phyloP scores from a whole-genome alignment of 2,888 invertebrate species.

The Criorhina ranunculi region DNA sequence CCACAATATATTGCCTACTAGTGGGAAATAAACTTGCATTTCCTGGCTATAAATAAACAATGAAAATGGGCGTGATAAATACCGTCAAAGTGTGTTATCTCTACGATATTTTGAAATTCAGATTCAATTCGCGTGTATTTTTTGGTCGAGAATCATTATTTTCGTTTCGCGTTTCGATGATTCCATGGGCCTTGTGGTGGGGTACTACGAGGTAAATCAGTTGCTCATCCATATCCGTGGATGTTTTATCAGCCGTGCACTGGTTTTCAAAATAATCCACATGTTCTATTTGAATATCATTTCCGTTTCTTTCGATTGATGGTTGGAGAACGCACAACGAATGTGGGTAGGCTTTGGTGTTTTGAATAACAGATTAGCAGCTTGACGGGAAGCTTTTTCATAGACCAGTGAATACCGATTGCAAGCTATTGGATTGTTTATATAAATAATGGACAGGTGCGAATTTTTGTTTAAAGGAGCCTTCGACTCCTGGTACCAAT shows the following conservation, averaged over 20 bases:
- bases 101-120: constrained; percentile 1
- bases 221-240: not conserved
- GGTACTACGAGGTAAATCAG: not conserved
- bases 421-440: too few relatives aligned
- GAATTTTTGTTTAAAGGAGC: too few relatives aligned
- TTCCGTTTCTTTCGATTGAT: constrained; percentile 8
- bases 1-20: not conserved
- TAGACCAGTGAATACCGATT: not conserved
- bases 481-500: too few relatives aligned
- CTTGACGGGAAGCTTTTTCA: not conserved
- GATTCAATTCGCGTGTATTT: not conserved
- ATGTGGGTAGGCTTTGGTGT: not conserved
- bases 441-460: too few relatives aligned
- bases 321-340: not conserved
- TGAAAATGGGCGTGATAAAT: not conserved
- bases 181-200: not conserved
- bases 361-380: not conserved
- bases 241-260: constrained; percentile 13
- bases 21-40: not conserved
- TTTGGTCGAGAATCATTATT: not conserved
- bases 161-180: not conserved
- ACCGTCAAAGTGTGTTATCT: not conserved
- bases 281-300: not conserved
- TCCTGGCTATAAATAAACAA: constrained; percentile 17
- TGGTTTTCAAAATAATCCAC: not conserved